phyloP scores from a whole-genome alignment of 2,888 invertebrate species.

The Steinernema hermaphroditum region DNA sequence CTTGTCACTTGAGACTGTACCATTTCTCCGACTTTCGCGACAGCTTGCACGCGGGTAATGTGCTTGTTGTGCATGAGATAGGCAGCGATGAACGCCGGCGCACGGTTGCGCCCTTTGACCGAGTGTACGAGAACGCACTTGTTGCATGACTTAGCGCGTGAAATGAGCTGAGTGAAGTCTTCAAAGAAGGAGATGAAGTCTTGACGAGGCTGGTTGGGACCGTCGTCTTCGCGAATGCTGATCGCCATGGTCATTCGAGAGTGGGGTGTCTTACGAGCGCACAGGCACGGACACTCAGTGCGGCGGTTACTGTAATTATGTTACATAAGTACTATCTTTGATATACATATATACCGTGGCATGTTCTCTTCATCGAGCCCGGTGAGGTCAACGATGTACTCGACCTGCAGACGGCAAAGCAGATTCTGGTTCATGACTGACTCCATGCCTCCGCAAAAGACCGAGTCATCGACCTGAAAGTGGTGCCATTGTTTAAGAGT shows the following conservation, averaged over 20 bases:
- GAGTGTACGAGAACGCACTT: conserved; percentile 59
- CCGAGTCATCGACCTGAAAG: conserved; percentile 54
- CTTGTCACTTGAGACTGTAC: conserved; percentile 35
- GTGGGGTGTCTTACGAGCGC: conserved; percentile 51
- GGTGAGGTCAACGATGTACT: conserved; percentile 69
- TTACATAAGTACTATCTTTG: conserved; percentile 36
- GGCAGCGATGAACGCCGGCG: conserved; percentile 61
- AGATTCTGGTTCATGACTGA: conserved; percentile 68
- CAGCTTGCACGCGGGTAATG: conserved; percentile 52
- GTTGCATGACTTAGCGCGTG: conserved; percentile 47
- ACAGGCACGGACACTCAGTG: conserved; percentile 59
- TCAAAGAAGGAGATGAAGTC: conserved; percentile 44
- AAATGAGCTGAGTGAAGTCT: conserved; percentile 53
- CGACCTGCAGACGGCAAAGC: conserved; percentile 68
- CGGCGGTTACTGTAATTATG: conserved; percentile 38
- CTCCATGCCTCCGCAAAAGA: conserved; percentile 68
- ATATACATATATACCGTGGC: conserved; percentile 32
- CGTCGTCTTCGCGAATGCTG: conserved; percentile 48
- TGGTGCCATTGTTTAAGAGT: not conserved
- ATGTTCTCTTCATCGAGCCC: conserved; percentile 47
- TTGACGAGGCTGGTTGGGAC: conserved; percentile 14
- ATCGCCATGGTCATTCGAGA: conserved; percentile 56
- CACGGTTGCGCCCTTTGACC: conserved; percentile 57
- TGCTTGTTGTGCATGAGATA: conserved; percentile 57
- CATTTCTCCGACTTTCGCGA: conserved; percentile 48